These are phyloP conservation scores for Yponomeuta cagnagella DNA, from an alignment of 2,888 invertebrate species.

Conservation along the genomic window DNA sequence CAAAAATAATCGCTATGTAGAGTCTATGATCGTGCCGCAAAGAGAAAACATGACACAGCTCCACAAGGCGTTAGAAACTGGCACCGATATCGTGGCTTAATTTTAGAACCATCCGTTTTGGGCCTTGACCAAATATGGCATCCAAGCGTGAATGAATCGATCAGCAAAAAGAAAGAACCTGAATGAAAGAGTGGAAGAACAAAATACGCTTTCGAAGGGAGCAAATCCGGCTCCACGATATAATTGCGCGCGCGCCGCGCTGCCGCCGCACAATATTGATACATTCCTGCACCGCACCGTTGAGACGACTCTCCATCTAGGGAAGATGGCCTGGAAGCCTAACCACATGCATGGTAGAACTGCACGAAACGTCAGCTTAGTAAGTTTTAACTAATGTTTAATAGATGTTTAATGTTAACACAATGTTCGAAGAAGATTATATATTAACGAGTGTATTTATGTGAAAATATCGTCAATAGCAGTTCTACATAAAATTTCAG, in stretches of 20 bases:
- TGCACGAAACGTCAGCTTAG: not conserved
- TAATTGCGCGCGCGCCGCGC: not conserved
- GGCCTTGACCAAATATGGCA: not conserved
- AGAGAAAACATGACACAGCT: not conserved
- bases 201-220: not conserved
- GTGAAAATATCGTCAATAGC: no score
- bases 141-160: not conserved
- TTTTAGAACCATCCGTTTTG: not conserved
- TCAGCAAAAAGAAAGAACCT: not conserved
- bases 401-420: no score
- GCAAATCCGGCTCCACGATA: not conserved
- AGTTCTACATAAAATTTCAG: no score
- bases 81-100: not conserved
- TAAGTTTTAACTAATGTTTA: not conserved
- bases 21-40: not conserved
- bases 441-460: no score
- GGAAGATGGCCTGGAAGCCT: slow-evolving; percentile 30
- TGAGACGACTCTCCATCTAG: slow-evolving; percentile 55
- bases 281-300: slow-evolving; percentile 44
- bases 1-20: not conserved
- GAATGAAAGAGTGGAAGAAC: not conserved
- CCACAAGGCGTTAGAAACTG: not conserved
- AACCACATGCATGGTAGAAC: not conserved
- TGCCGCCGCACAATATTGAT: slow-evolving; percentile 43
- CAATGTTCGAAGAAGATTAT: no score